Evolutionary conservation across 2,797 vertebrate genomes (phyloP).

Genomic region (Galaxias olidus): DNA sequence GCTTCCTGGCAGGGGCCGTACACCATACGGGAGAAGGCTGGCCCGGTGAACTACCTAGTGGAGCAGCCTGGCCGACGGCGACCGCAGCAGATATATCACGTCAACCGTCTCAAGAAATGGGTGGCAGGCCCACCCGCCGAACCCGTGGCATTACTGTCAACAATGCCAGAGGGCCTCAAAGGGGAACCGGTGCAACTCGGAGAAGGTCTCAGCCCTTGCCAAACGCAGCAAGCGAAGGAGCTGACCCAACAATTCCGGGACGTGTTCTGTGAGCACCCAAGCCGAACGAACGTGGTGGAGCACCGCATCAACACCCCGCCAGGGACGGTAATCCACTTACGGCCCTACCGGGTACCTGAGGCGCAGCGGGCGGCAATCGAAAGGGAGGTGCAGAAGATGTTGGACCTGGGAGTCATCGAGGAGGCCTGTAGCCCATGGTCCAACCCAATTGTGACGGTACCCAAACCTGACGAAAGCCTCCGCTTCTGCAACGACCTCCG

Average conservation of each 20-base stretch:
- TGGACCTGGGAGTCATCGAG: constrained; percentile 6
- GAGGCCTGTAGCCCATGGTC: constrained; percentile 8
- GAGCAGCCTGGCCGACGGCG: neutral
- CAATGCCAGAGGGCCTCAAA: too few relatives aligned
- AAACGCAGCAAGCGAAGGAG: neutral
- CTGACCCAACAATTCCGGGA: neutral
- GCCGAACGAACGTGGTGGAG: neutral
- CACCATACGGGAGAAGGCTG: neutral
- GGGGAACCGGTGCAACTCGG: neutral
- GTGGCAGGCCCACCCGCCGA: neutral
- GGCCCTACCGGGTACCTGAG: constrained; percentile 1
- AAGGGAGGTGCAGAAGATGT: neutral
- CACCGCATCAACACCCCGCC: constrained; percentile 6
- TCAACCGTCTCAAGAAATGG: neutral
- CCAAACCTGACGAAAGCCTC: neutral
- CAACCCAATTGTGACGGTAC: constrained; percentile 4
- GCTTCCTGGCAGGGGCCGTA: neutral
- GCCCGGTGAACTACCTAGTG: constrained; percentile 1
- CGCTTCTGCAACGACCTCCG: constrained; percentile 15
- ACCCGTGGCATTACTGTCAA: neutral
- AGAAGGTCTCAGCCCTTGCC: neutral
- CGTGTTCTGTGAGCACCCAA: constrained; percentile 1
- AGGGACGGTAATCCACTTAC: neutral
- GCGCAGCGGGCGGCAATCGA: neutral
- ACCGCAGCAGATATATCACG: neutral